phyloP scores from a whole-genome alignment of 2,113 vertebrate genomes.

The Rana temporaria region DNA sequence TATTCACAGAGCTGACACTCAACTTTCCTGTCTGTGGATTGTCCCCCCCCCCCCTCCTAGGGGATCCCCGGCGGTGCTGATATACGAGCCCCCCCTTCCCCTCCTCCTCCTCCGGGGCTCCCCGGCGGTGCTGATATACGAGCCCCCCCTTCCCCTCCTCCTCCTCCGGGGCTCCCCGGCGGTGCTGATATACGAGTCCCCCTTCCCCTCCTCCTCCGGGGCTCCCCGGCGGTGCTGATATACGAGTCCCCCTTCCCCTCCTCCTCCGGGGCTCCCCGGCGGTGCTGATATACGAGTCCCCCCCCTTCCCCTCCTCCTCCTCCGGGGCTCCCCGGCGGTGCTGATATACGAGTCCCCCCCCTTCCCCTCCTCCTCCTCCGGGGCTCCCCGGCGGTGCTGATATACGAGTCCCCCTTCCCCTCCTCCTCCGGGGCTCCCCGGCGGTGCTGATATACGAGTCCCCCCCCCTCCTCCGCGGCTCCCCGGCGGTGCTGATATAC shows the following conservation, averaged over 20 bases:
- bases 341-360: background rate
- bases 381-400: too few species aligned
- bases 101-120: background rate
- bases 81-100: too few species aligned
- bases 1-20: constrained; percentile 18
- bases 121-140: too few species aligned
- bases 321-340: too few species aligned
- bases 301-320: background rate
- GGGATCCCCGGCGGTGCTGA: too few species aligned
- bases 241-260: background rate
- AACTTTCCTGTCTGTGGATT: background rate
- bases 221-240: too few species aligned
- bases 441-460: too few species aligned
- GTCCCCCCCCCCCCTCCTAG: background rate
- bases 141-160: background rate
- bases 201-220: background rate
- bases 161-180: background rate
- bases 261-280: too few species aligned
- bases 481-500: too few species aligned
- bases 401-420: background rate
- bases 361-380: background rate
- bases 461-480: background rate
- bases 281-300: background rate
- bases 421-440: background rate
- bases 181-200: background rate